A percentile compares a stretch with the other conserved stretches of the same genome.
These are phyloP conservation scores for Nyctibius grandis DNA, from an alignment of 2,797 vertebrate genomes.

Conservation along the genomic window DNA sequence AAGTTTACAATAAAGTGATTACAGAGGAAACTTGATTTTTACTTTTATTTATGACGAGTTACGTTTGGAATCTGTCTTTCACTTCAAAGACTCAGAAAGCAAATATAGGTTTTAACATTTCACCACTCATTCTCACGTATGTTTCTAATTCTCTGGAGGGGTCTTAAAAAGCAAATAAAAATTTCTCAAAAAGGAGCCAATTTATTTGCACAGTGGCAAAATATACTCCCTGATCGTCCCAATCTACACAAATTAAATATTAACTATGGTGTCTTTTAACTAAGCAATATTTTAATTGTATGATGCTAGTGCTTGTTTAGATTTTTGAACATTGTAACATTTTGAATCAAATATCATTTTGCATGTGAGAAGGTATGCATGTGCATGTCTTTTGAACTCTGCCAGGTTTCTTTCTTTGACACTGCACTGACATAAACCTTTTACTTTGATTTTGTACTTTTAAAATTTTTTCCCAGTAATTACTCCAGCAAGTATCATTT, in stretches of 20 bases:
- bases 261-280: slow-evolving; percentile 48
- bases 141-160: slow-evolving; percentile 68
- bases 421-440: neutral
- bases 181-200: slow-evolving; percentile 63
- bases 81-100: slow-evolving; percentile 59
- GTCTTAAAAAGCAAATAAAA: slow-evolving; percentile 47
- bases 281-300: slow-evolving; percentile 47
- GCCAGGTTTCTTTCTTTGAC: neutral
- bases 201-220: slow-evolving; percentile 64
- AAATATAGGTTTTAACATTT: slow-evolving; percentile 61
- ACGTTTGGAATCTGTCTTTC: slow-evolving; percentile 50
- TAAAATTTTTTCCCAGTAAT: slow-evolving; percentile 28
- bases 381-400: neutral
- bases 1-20: slow-evolving; percentile 42
- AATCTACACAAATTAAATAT: slow-evolving; percentile 61
- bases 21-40: slow-evolving; percentile 39
- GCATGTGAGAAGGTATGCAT: neutral
- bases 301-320: slow-evolving; percentile 7
- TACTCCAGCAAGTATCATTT: slow-evolving; percentile 32
- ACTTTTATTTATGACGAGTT: slow-evolving; percentile 43
- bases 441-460: slow-evolving; percentile 23
- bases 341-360: slow-evolving; percentile 54
- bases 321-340: slow-evolving; percentile 14
- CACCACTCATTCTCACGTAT: slow-evolving; percentile 50
- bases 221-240: slow-evolving; percentile 23